Base-by-base conservation (phyloP, 2,888 invertebrate genomes). In the Callyntrura guangdongensis region DNA sequence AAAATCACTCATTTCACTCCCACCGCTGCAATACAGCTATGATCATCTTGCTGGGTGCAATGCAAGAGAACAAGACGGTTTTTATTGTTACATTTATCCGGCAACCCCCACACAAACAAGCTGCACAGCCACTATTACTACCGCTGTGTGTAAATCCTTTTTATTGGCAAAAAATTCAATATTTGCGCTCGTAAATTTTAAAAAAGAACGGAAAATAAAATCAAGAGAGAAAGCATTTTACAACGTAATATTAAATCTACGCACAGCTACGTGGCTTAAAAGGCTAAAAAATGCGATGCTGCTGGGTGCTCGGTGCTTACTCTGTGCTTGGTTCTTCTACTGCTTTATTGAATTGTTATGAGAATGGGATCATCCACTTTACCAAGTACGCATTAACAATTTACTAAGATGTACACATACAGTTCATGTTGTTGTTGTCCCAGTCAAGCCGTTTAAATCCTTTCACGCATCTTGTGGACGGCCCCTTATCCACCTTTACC, bases 141-240 rank as follows among this genome's bases (percentile, higher is more conserved):
- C 5, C 27, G 56, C n/a, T 14, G n/a, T 59, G 27, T 86, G 61
- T 86, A 86, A 86, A 86, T 86, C 86, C 86, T 77, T 86, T 86
- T 86, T 86, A 86, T 86, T 86, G 74, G 86, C 86, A 74, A 86
- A 86, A 85, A 86, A 86, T 86, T 86, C 86, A 86, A 86, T 86
- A 86, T 86, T 86, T 86, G 86, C 86, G 86, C 74, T 86, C 86
- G 86, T 86, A 86, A 86, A 86, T 86, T 86, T 86, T 86, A 86
- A 86, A 64, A 45, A 49, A 82, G 49, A 59, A 53, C 36, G 17
- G 11, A 83, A 83, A 45, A 67, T 36, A 36, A 67, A 86, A 69
- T 11, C 20, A 56, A 0, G 22, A 49, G 69, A 85, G 56, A 69
- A 56, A 85, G 79, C 79, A 79, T 79, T 79, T 79, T 79, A 79